Evolutionary conservation across 2,113 vertebrate species (phyloP), one percentile per base, ranked within the genome.

Genomic region (Notiomystis cincta): DNA sequence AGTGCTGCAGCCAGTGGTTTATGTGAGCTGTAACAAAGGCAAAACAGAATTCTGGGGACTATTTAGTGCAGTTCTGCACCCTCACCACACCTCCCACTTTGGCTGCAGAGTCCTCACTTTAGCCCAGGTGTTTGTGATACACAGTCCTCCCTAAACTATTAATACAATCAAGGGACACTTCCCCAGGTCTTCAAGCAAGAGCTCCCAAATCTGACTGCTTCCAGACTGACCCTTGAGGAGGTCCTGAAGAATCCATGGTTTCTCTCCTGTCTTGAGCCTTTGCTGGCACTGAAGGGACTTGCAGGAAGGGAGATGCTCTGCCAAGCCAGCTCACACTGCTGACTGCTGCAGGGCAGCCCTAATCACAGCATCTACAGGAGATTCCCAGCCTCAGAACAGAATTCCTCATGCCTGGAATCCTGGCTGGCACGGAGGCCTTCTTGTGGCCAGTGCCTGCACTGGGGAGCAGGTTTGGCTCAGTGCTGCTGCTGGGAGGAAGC

Each of bases 391-490:
- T 10, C 44, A 70, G 47, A 19, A 8, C 2, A 15, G 75, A 47
- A 60, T 40, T 65, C 53, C 60, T 61, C 47, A 6, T 13, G 37
- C 58, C 66, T 37, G 58, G 47, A 12, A 61, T 65, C 47, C 35
- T 18, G 81, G 35, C 38, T 42, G 28, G 62, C 56, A 71, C 1
- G 0, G 9, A 42, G 44, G 64, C 11, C 28, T 31, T 21, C 25
- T 0, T 23, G 22, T 7, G 78, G 60, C n/a, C 37, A 37, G 45
- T 2, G 9, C 57, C 51, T 15, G 40, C 19, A 2, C 67, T 0
- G 2, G 51, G 33, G 37, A 60, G 18, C 0, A 8, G 40, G 35
- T 3, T 70, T 3, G 3, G 15, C 10, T 27, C 10, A 1, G 10
- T 2, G 0, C 7, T 15, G 30, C 0, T 35, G 66, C 87, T 92